Percentiles rank a stretch among this genome's conserved stretches.
Evolutionary conservation across 2,797 vertebrate species (phyloP).

Genomic region (Threskiornis aethiopicus): DNA sequence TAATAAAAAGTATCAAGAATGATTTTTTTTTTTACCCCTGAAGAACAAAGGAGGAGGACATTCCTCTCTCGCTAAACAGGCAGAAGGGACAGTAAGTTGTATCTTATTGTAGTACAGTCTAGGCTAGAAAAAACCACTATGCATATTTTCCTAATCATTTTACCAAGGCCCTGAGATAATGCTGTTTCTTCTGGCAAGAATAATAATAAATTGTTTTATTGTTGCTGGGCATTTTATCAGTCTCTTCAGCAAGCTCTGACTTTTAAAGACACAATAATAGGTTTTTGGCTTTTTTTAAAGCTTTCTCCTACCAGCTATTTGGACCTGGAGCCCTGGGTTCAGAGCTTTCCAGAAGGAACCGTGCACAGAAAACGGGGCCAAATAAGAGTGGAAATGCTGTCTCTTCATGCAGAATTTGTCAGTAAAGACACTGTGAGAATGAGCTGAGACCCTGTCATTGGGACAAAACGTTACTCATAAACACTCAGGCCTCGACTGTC

Average conservation of each 20-base stretch:
- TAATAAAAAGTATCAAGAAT: background rate
- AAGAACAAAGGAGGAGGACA: background rate
- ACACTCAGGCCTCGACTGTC: background rate
- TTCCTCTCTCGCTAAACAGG: background rate
- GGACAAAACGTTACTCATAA: background rate
- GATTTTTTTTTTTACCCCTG: too few relatives aligned
- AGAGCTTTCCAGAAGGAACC: background rate
- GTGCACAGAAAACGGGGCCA: background rate
- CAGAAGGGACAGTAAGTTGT: background rate
- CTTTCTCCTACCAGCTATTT: background rate
- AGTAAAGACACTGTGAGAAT: background rate
- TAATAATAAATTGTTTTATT: background rate
- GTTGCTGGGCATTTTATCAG: background rate
- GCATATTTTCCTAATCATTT: background rate
- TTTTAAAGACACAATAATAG: background rate
- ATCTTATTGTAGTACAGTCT: background rate
- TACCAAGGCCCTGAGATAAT: background rate
- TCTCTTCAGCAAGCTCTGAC: background rate
- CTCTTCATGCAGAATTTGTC: background rate
- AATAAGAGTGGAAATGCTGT: background rate
- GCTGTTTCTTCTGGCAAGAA: background rate
- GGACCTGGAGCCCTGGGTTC: background rate
- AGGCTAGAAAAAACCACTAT: background rate
- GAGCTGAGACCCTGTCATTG: background rate
- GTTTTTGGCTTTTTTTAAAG: background rate